Percentiles rank a stretch among this genome's conserved stretches.
Evolutionary conservation across 2,113 vertebrate genomes (phyloP).

Genomic region (Echinops telfairi): DNA sequence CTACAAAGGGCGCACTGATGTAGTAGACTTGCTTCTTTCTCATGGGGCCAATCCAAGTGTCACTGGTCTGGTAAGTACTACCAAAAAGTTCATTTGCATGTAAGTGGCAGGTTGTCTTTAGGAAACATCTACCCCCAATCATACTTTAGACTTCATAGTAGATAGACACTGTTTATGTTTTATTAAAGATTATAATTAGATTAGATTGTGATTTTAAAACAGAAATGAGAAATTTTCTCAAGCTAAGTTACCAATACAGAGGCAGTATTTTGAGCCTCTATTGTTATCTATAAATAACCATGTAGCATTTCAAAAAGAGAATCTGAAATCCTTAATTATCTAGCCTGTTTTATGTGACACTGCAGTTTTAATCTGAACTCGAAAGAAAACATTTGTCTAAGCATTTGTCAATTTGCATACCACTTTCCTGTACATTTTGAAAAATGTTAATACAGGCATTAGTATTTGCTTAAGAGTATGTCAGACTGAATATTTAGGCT

Average conservation of each 20-base stretch:
- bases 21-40: slow-evolving; percentile 93
- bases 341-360: not conserved
- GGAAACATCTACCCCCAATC: not conserved
- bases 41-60: slow-evolving; percentile 96
- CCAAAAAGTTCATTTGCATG: not conserved
- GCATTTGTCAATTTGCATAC: not conserved
- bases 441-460: not conserved
- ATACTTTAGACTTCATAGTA: not conserved
- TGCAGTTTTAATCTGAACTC: not conserved
- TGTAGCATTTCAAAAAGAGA: not conserved
- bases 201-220: not conserved
- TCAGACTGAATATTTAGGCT: not conserved
- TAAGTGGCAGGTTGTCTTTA: not conserved
- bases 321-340: not conserved
- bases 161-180: not conserved
- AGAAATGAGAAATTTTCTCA: not conserved
- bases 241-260: not conserved
- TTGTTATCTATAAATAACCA: not conserved
- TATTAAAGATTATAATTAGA: not conserved
- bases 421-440: not conserved
- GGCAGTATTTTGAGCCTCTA: not conserved
- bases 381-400: not conserved
- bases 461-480: not conserved
- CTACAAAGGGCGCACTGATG: slow-evolving; percentile 95
- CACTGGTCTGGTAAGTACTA: slow-evolving; percentile 94